These are phyloP conservation scores for Athetis lepigone DNA, from an alignment of 2,888 invertebrate species.

Conservation along the genomic window DNA sequence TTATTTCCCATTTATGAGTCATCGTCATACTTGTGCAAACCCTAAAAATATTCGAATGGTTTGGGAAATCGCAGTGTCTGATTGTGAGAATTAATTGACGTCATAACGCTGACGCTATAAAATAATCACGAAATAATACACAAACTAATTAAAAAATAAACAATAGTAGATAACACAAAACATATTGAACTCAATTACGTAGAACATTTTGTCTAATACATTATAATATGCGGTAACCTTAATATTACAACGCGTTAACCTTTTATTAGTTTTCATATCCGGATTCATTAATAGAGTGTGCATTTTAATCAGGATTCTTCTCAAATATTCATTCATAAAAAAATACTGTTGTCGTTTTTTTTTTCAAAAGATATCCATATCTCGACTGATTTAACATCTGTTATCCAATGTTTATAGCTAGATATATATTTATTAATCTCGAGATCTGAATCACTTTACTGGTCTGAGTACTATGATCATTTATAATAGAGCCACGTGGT, in stretches of 20 bases:
- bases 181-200: conserved; percentile 4
- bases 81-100: conserved; percentile 15
- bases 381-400: no score
- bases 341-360: background rate
- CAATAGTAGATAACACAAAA: conserved; percentile 28
- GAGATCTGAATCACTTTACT: background rate
- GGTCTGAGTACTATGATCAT: no score
- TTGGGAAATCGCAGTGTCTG: conserved; percentile 16
- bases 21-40: conserved; percentile 13
- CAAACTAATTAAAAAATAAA: conserved; percentile 13
- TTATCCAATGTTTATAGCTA: background rate
- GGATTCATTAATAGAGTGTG: conserved; percentile 16
- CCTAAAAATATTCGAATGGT: conserved; percentile 20
- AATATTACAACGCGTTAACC: conserved; percentile 18
- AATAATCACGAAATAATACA: conserved; percentile 21
- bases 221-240: conserved; percentile 35
- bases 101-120: conserved; percentile 33
- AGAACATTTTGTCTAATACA: conserved; percentile 24
- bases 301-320: background rate
- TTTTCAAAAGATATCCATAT: no score
- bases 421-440: background rate
- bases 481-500: conserved; percentile 7
- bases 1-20: conserved; percentile 26
- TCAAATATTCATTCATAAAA: background rate
- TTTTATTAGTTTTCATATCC: conserved; percentile 21